A percentile compares a stretch with the other conserved stretches of the same genome.
Evolutionary conservation across 2,888 invertebrate genomes (phyloP).

Genomic region (Eudiplozoon nipponicum): DNA sequence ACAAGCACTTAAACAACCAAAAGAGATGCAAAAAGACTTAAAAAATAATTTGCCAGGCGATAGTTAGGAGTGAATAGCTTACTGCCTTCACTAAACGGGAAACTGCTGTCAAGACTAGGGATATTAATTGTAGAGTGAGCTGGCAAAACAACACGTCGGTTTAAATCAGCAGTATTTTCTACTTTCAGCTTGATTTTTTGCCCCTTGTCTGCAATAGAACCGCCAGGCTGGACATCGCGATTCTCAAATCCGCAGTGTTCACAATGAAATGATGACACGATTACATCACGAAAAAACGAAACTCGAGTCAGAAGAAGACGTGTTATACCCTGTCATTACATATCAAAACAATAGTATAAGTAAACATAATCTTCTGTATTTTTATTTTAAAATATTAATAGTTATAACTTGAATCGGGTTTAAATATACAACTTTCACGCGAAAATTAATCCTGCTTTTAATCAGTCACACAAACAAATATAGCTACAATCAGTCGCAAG

Average conservation of each 20-base stretch:
- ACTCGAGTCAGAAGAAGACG: not conserved
- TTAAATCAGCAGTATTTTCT: not conserved
- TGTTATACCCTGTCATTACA: not conserved
- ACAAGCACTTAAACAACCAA: too few species aligned
- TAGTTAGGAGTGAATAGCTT: not conserved
- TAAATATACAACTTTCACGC: too few species aligned
- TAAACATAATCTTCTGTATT: too few species aligned
- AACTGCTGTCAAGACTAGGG: not conserved
- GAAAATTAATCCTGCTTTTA: too few species aligned
- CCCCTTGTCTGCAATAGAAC: not conserved
- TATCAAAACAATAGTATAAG: too few species aligned
- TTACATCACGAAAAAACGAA: not conserved
- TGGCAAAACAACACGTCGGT: not conserved
- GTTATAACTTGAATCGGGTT: too few species aligned
- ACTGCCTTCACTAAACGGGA: not conserved
- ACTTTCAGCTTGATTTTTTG: not conserved
- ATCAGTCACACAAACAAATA: too few species aligned
- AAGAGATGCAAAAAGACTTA: not conserved
- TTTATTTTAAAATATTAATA: too few species aligned
- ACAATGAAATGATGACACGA: conserved; percentile 1
- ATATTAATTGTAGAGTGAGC: not conserved
- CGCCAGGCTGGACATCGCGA: not conserved
- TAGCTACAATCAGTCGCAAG: too few species aligned
- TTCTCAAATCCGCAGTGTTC: not conserved
- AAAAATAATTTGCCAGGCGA: not conserved